A percentile compares a stretch with the other conserved stretches of the same genome.
Conservation (phyloP, 2,888 invertebrate species). For the Orthosia incerta region DNA sequence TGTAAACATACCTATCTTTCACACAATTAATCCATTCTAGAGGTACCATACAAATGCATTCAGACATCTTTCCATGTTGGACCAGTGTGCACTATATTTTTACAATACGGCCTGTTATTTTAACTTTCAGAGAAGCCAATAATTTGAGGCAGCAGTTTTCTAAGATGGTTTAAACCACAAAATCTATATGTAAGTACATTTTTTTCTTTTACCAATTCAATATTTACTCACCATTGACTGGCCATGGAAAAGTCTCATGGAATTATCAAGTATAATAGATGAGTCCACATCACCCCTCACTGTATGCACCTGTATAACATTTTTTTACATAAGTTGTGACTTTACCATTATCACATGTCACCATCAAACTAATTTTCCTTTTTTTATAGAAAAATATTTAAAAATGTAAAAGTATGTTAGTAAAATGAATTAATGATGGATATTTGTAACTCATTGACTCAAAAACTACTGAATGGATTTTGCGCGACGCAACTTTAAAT, state of each 20-base stretch:
- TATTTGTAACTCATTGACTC: too few species aligned
- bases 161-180: neutral
- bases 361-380: too few species aligned
- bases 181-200: neutral
- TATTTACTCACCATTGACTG: conserved; percentile 79
- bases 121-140: neutral
- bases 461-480: too few species aligned
- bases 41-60: neutral
- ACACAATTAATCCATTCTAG: too few species aligned
- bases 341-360: neutral
- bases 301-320: conserved; percentile 73
- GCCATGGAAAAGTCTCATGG: conserved; percentile 83
- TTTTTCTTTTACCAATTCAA: neutral
- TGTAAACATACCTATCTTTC: too few species aligned
- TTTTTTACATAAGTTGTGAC: neutral
- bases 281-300: conserved; percentile 82
- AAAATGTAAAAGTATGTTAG: too few species aligned
- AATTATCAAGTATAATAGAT: conserved; percentile 83
- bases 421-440: too few species aligned
- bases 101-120: neutral
- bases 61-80: neutral
- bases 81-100: neutral
- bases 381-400: too few species aligned
- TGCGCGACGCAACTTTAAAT: too few species aligned
- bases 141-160: neutral